Evolutionary conservation across 2,797 vertebrate genomes (phyloP).

Genomic region (Margarornis squamiger): DNA sequence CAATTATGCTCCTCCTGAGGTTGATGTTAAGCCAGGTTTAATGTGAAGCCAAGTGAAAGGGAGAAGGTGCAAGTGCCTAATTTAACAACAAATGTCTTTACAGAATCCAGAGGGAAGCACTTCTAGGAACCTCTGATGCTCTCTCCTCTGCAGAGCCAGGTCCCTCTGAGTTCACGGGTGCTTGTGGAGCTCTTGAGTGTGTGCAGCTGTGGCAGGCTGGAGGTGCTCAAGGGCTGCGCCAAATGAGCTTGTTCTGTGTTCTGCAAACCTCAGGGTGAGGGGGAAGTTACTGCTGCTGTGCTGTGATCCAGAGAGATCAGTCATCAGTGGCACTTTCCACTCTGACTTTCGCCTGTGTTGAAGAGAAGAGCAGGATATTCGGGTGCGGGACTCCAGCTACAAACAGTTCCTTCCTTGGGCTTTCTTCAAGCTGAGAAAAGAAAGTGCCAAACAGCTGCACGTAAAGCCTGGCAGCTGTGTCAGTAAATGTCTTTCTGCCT

Average conservation of each 20-base stretch:
- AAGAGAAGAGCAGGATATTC: neutral
- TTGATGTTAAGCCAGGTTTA: neutral
- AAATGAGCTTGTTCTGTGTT: neutral
- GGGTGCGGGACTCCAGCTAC: neutral
- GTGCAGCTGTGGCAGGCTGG: neutral
- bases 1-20: neutral
- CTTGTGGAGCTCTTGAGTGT: neutral
- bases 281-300: neutral
- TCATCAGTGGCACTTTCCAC: neutral
- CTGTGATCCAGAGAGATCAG: neutral
- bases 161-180: neutral
- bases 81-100: neutral
- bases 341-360: neutral
- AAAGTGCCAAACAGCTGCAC: neutral
- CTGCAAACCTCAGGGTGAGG: neutral
- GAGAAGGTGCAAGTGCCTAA: neutral
- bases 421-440: neutral
- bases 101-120: neutral
- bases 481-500: neutral
- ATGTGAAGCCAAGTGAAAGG: neutral
- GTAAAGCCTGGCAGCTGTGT: neutral
- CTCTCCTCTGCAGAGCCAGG: neutral
- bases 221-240: neutral
- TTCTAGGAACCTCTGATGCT: neutral
- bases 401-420: neutral